Evolutionary conservation across 2,888 invertebrate genomes (phyloP).

Genomic region (Pogonocherus hispidulus): DNA sequence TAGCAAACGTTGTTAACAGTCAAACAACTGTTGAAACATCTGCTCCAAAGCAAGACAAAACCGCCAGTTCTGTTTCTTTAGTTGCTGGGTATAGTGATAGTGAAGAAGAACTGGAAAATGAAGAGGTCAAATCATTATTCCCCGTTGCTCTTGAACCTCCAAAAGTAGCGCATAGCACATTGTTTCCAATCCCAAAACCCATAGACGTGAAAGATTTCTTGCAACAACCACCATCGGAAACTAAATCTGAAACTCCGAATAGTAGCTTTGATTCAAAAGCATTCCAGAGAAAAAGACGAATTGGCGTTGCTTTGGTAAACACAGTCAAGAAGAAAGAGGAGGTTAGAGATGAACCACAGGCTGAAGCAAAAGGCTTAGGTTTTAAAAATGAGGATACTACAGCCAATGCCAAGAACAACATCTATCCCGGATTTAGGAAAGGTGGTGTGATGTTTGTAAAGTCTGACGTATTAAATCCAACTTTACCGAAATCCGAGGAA

Average conservation of each 20-base stretch:
- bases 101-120: slow-evolving; percentile 66
- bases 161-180: slow-evolving; percentile 62
- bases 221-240: slow-evolving; percentile 28
- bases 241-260: slow-evolving; percentile 35
- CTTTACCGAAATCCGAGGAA: slow-evolving; percentile 35
- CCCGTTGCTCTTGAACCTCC: slow-evolving; percentile 37
- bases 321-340: slow-evolving; percentile 52
- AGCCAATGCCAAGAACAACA: slow-evolving; percentile 44
- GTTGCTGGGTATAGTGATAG: slow-evolving; percentile 73
- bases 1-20: slow-evolving; percentile 57
- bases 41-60: slow-evolving; percentile 31
- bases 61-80: slow-evolving; percentile 65
- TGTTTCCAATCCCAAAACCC: slow-evolving; percentile 69
- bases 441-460: slow-evolving; percentile 65
- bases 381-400: slow-evolving; percentile 59
- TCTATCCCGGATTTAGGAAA: slow-evolving; percentile 63
- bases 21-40: slow-evolving; percentile 27
- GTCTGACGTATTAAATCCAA: slow-evolving; percentile 54
- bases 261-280: slow-evolving; percentile 66
- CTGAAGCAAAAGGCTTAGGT: slow-evolving; percentile 56
- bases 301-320: slow-evolving; percentile 70
- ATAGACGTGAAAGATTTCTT: slow-evolving; percentile 64
- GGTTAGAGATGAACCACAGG: slow-evolving; percentile 37
- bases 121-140: slow-evolving; percentile 40
- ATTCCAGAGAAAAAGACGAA: slow-evolving; percentile 72